Conservation (phyloP, 1,140 invertebrate genomes). For the Drosophila leontia region DNA sequence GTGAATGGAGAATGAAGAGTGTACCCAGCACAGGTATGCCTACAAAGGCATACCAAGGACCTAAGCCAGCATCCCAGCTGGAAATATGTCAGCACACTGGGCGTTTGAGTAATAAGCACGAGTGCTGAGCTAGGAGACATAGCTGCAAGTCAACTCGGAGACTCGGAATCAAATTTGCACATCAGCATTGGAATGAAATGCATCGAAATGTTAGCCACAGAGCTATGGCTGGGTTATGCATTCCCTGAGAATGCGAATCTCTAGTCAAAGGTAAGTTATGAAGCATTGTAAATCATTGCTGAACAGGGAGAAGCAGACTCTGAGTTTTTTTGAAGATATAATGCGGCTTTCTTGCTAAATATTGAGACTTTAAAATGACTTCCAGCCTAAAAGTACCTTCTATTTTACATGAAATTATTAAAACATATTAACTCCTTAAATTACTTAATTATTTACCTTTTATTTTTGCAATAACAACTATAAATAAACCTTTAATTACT, state of each 20-base stretch:
- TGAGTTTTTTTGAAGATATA: no score
- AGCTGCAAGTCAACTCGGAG: conserved; percentile 48
- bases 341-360: not conserved
- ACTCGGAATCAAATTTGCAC: conserved; percentile 77
- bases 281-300: conserved; percentile 13
- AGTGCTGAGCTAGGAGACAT: conserved; percentile 22
- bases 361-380: no score
- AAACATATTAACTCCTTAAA: not conserved
- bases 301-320: not conserved
- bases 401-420: not conserved
- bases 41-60: conserved; percentile 66
- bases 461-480: not conserved
- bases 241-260: conserved; percentile 24
- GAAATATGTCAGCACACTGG: conserved; percentile 75
- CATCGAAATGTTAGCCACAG: conserved; percentile 78
- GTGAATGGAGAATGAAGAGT: conserved; percentile 13
- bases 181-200: conserved; percentile 63
- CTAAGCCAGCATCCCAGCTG: conserved; percentile 22
- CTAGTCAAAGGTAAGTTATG: conserved; percentile 31
- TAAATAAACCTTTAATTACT: not conserved
- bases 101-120: conserved; percentile 73
- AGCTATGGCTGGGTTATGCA: conserved; percentile 56
- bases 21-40: conserved; percentile 51
- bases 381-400: not conserved
- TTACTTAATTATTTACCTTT: no score